phyloP scores from a whole-genome alignment of 1,140 invertebrate species.

The Antheraea mylitta region DNA sequence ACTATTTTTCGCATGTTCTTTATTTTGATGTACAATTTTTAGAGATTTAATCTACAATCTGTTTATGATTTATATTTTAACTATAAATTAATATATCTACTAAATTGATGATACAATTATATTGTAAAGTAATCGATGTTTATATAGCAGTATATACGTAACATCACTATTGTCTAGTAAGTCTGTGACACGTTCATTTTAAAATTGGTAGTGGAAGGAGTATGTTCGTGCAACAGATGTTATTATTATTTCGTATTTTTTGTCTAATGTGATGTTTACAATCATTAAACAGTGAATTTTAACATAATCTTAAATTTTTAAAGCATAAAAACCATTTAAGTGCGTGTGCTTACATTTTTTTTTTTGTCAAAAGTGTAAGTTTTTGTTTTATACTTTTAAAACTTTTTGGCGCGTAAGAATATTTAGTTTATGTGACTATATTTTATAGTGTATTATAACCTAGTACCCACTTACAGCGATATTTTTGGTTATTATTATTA shows the following conservation, averaged over 20 bases:
- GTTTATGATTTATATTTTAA: no score
- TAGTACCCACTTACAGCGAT: neutral
- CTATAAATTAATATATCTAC: no score
- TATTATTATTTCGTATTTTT: neutral
- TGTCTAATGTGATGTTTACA: neutral
- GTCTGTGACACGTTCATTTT: slow-evolving; percentile 1
- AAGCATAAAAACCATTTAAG: neutral
- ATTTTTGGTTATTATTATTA: slow-evolving; percentile 30
- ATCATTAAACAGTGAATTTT: neutral
- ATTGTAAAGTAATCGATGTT: no score
- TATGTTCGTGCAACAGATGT: neutral
- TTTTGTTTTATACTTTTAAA: slow-evolving; percentile 8
- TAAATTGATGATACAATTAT: no score
- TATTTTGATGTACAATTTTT: no score
- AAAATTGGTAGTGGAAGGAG: neutral
- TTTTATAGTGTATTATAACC: neutral
- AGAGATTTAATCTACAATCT: no score
- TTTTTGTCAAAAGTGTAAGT: slow-evolving; percentile 9
- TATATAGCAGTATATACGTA: no score
- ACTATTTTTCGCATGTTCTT: no score
- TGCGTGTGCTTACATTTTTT: neutral
- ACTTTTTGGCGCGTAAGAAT: slow-evolving; percentile 5
- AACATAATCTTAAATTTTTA: neutral
- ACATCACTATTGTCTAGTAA: no score
- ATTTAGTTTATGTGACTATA: neutral